phyloP scores from a whole-genome alignment of 2,113 vertebrate genomes.

The Epinephelus fuscoguttatus region DNA sequence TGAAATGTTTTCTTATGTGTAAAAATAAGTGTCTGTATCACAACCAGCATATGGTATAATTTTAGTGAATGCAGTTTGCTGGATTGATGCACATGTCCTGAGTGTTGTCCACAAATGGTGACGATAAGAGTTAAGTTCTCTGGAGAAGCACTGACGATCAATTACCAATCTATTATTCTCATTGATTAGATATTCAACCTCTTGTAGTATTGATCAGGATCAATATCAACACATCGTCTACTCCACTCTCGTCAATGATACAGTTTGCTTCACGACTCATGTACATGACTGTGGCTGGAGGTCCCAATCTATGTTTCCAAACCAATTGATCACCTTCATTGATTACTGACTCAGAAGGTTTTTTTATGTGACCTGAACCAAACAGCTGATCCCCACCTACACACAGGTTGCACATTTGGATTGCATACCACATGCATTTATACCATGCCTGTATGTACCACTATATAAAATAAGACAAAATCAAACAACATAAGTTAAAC shows the following conservation, averaged over 20 bases:
- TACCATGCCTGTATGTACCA: too few relatives aligned
- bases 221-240: constrained; percentile 21
- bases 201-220: constrained; percentile 39
- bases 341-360: constrained; percentile 13
- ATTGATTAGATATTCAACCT: constrained; percentile 24
- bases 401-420: background rate
- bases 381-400: background rate
- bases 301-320: background rate
- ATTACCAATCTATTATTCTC: background rate
- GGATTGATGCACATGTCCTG: background rate
- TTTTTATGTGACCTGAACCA: background rate
- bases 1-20: background rate
- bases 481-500: too few relatives aligned
- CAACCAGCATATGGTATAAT: background rate
- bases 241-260: background rate
- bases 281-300: background rate
- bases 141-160: background rate
- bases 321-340: constrained; percentile 18
- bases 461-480: too few relatives aligned
- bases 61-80: background rate
- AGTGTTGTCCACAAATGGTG: too few relatives aligned
- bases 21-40: background rate
- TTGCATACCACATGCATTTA: background rate
- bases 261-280: background rate
- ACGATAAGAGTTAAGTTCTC: background rate